A percentile compares a stretch with the other conserved stretches of the same genome.
Evolutionary conservation across 2,888 invertebrate genomes (phyloP).

Genomic region (Archips xylosteana): DNA sequence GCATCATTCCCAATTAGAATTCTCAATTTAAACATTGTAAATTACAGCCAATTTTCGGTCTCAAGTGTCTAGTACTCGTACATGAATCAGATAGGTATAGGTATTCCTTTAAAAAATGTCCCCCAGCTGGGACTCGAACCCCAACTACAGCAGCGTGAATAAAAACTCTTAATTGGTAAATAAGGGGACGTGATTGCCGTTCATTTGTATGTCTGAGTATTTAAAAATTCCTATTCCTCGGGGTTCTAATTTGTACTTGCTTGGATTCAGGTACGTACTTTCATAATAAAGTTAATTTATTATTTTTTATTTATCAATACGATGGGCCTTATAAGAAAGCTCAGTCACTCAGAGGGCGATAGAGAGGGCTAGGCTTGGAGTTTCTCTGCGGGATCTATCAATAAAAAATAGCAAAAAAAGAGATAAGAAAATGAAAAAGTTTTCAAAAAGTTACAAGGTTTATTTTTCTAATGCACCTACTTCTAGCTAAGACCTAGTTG

Average conservation of each 20-base stretch:
- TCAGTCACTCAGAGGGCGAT: too few species aligned
- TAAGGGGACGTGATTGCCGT: slow-evolving; percentile 57
- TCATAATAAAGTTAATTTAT: neutral
- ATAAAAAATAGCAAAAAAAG: too few species aligned
- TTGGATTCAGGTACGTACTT: slow-evolving; percentile 46
- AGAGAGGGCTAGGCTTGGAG: too few species aligned
- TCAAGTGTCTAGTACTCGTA: neutral
- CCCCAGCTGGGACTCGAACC: slow-evolving; percentile 42
- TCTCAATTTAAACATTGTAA: neutral
- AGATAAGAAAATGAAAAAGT: too few species aligned
- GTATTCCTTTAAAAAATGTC: slow-evolving; percentile 25
- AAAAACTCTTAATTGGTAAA: slow-evolving; percentile 70
- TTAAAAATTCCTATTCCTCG: slow-evolving; percentile 42
- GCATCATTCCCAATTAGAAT: neutral
- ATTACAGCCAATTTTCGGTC: neutral
- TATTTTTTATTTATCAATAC: too few species aligned
- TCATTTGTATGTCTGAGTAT: slow-evolving; percentile 29
- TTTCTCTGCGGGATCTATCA: too few species aligned
- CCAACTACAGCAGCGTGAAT: slow-evolving; percentile 55
- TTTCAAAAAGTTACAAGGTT: too few species aligned
- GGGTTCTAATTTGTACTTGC: slow-evolving; percentile 54
- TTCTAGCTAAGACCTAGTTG: too few species aligned
- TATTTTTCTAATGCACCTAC: too few species aligned
- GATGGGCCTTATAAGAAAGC: too few species aligned
- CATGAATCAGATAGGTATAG: neutral